These are phyloP conservation scores for Schizaphis graminum DNA, from an alignment of 2,888 invertebrate species.

Conservation along the genomic window DNA sequence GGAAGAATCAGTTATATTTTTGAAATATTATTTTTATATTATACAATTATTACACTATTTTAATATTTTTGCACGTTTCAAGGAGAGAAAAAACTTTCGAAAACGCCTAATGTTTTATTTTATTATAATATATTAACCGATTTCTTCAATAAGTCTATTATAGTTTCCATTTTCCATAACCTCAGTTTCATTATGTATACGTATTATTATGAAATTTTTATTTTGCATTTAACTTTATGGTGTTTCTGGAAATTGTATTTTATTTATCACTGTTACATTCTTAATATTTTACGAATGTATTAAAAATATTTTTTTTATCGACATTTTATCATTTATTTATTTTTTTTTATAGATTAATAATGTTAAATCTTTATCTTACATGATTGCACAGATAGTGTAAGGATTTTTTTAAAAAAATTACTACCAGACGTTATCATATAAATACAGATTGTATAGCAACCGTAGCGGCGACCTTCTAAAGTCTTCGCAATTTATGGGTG, in stretches of 20 bases:
- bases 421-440: not conserved
- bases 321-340: not conserved
- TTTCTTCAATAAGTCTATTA: not conserved
- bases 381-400: not conserved
- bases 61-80: not conserved
- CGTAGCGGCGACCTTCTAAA: not conserved
- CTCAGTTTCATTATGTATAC: not conserved
- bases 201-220: not conserved
- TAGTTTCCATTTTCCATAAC: not conserved
- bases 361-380: not conserved
- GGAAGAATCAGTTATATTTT: not conserved
- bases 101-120: not conserved
- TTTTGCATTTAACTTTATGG: not conserved
- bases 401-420: not conserved
- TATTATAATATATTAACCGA: not conserved
- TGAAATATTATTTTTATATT: not conserved
- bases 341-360: not conserved
- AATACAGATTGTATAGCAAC: not conserved
- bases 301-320: not conserved
- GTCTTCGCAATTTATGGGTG: constrained; percentile 38
- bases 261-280: not conserved
- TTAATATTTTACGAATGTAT: not conserved
- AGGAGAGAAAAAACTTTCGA: not conserved
- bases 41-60: too few relatives aligned
- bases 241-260: not conserved